Conservation (phyloP, 2,797 vertebrate genomes). For the Chrysocyon brachyurus region DNA sequence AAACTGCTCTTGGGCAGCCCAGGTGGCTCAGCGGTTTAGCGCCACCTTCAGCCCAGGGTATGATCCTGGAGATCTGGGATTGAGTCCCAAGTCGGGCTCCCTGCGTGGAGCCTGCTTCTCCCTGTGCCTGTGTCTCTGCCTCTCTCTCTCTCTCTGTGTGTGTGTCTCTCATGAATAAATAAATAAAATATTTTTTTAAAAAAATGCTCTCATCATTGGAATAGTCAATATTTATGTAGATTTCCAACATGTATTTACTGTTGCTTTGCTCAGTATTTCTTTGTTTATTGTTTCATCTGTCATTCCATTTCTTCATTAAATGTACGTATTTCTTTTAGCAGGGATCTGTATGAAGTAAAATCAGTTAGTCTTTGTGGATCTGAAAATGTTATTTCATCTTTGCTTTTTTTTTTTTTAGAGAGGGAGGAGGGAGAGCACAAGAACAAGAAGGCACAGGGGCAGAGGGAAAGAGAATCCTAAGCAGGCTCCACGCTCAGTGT, state of each 20-base stretch:
- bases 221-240: not conserved
- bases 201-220: not conserved
- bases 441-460: not conserved
- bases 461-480: not conserved
- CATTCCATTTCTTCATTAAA: not conserved
- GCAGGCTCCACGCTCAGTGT: no score
- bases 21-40: no score
- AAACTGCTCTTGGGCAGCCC: no score
- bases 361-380: not conserved
- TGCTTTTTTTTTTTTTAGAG: not conserved
- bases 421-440: not conserved
- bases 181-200: not conserved
- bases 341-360: not conserved
- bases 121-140: no score
- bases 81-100: no score
- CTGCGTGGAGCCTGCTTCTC: no score
- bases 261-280: not conserved
- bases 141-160: no score
- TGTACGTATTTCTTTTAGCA: not conserved
- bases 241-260: not conserved
- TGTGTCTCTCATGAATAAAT: no score
- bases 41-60: no score
- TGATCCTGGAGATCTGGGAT: no score
- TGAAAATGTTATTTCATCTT: not conserved
- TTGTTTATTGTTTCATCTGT: not conserved